Evolutionary conservation across 64 coral and sea anemone species (phyloP).

Genomic region (Catalaphyllia jardinei): DNA sequence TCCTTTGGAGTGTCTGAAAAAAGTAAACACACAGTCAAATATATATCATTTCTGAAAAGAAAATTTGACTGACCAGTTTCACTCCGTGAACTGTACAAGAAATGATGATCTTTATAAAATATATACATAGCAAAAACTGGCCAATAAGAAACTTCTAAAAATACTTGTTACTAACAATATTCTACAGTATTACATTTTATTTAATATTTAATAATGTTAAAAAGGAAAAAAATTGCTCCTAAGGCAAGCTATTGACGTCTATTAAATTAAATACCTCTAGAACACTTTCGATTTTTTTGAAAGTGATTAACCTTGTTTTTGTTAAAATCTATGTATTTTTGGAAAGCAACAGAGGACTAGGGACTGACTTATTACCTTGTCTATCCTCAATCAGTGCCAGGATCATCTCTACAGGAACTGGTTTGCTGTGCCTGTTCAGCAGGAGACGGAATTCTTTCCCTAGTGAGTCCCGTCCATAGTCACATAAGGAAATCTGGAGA

Average conservation of each 20-base stretch:
- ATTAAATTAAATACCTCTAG: no score
- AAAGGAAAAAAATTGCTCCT: no score
- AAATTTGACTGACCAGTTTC: not conserved
- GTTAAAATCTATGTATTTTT: no score
- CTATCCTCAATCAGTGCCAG: conserved; percentile 57
- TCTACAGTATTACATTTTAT: no score
- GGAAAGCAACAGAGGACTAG: not conserved
- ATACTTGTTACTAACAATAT: no score
- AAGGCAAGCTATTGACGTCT: no score
- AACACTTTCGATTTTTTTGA: no score
- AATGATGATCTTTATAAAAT: no score
- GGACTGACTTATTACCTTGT: conserved; percentile 39
- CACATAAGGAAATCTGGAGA: conserved; percentile 77
- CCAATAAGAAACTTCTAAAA: no score
- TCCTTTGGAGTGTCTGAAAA: conserved; percentile 50
- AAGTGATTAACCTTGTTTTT: no score
- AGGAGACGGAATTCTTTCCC: conserved; percentile 87
- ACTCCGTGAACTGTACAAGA: not conserved
- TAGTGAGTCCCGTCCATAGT: conserved; percentile 81
- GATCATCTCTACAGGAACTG: conserved; percentile 76
- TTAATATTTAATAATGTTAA: no score
- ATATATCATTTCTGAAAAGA: not conserved
- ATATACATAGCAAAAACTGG: no score
- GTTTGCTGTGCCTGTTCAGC: conserved; percentile 88
- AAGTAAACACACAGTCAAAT: not conserved